These are phyloP conservation scores for Melanogrammus aeglefinus DNA, from an alignment of 2,797 vertebrate species.

Conservation along the genomic window DNA sequence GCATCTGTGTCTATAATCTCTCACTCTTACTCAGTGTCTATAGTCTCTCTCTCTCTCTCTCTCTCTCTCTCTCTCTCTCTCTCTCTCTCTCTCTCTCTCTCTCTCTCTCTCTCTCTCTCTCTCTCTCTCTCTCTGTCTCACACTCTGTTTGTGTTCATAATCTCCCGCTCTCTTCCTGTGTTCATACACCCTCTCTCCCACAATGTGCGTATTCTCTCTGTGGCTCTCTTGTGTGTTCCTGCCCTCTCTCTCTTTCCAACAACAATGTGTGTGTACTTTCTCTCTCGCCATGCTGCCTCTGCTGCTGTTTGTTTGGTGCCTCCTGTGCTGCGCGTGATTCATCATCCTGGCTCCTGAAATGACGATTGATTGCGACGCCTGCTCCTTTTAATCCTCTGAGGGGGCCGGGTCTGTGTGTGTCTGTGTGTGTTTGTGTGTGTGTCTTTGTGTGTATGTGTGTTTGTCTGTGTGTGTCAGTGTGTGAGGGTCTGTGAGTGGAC, in stretches of 20 bases:
- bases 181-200: constrained; percentile 15
- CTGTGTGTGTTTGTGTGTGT: constrained; percentile 26
- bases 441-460: not conserved
- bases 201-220: constrained; percentile 30
- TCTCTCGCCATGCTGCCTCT: constrained; percentile 25
- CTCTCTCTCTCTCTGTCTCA: not conserved
- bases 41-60: not conserved
- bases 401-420: not conserved
- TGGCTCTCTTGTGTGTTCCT: not conserved
- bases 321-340: constrained; percentile 59
- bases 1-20: not conserved
- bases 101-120: too few species aligned
- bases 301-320: constrained; percentile 41
- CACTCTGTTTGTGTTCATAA: not conserved
- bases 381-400: constrained; percentile 65
- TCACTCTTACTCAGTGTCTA: not conserved
- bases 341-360: constrained; percentile 64
- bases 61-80: not conserved
- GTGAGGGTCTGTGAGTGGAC: too few species aligned
- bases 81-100: not conserved
- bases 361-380: constrained; percentile 72
- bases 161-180: constrained; percentile 4
- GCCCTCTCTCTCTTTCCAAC: not conserved
- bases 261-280: constrained; percentile 27
- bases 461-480: not conserved